Conservation (phyloP, 2,888 invertebrate genomes). For the Entomobrya multifasciata region DNA sequence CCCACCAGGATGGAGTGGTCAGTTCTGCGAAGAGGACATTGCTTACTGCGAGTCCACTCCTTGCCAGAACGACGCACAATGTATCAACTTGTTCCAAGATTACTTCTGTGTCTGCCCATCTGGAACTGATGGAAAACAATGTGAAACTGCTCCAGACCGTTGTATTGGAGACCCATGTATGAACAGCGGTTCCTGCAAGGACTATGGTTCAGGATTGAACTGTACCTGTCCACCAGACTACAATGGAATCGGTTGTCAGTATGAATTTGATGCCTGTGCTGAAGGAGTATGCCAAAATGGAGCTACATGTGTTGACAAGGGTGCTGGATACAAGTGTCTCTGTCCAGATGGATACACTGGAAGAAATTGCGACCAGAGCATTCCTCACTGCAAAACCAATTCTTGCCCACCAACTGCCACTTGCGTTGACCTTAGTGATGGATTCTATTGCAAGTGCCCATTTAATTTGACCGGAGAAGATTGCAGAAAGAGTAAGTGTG, state of each 20-base stretch:
- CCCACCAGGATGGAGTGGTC: slow-evolving; percentile 92
- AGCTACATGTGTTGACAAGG: slow-evolving; percentile 93
- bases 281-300: slow-evolving; percentile 95
- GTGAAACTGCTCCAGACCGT: slow-evolving; percentile 97
- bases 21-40: slow-evolving; percentile 92
- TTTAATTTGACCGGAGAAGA: slow-evolving; percentile 98
- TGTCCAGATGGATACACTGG: slow-evolving; percentile 86
- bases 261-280: slow-evolving; percentile 95
- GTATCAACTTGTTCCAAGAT: slow-evolving; percentile 95
- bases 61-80: slow-evolving; percentile 95
- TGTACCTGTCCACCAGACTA: slow-evolving; percentile 94
- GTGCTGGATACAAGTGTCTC: slow-evolving; percentile 91
- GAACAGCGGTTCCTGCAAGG: slow-evolving; percentile 97
- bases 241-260: slow-evolving; percentile 94
- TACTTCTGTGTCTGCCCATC: slow-evolving; percentile 96
- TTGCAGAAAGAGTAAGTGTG: slow-evolving; percentile 92
- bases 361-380: slow-evolving; percentile 94
- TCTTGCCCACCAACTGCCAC: slow-evolving; percentile 96
- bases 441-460: slow-evolving; percentile 97
- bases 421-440: slow-evolving; percentile 94
- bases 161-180: slow-evolving; percentile 96
- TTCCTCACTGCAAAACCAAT: slow-evolving; percentile 94
- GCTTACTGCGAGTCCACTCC: slow-evolving; percentile 93
- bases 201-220: slow-evolving; percentile 96
- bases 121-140: slow-evolving; percentile 97